Conservation (phyloP, 2,888 invertebrate species). For the Pyrocoelia pectoralis region DNA sequence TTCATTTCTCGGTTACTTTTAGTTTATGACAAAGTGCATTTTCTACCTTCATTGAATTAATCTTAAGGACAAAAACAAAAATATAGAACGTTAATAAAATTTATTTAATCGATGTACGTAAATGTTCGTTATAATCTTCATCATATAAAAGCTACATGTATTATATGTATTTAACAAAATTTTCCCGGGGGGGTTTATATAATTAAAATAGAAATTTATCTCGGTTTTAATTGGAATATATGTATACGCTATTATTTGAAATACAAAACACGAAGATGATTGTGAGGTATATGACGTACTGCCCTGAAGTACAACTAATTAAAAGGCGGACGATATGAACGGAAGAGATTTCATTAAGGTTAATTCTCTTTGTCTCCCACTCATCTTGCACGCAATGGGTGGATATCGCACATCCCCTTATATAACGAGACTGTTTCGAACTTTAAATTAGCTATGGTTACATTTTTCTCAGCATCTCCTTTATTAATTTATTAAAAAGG, state of each 20-base stretch:
- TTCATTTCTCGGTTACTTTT: conserved; percentile 42
- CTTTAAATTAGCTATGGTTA: conserved; percentile 23
- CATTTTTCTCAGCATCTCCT: conserved; percentile 18
- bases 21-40: conserved; percentile 39
- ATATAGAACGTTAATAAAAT: conserved; percentile 42
- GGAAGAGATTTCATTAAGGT: conserved; percentile 49
- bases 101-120: conserved; percentile 21
- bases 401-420: conserved; percentile 20
- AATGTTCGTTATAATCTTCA: not conserved
- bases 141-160: not conserved
- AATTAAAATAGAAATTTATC: conserved; percentile 12
- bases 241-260: conserved; percentile 9
- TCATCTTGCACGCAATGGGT: conserved; percentile 16
- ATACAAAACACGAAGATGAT: conserved; percentile 14
- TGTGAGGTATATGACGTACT: conserved; percentile 19
- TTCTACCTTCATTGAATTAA: not conserved
- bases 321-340: conserved; percentile 45
- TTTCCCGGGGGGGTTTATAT: not conserved
- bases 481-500: conserved; percentile 21
- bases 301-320: conserved; percentile 40
- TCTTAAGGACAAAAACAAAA: not conserved
- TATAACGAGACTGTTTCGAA: conserved; percentile 25
- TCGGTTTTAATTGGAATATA: conserved; percentile 9
- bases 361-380: conserved; percentile 41
- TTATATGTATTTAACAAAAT: not conserved